Percentiles rank a stretch among this genome's conserved stretches.
These are phyloP conservation scores for Sparidentex hasta DNA, from an alignment of 2,797 vertebrate genomes.

Conservation along the genomic window DNA sequence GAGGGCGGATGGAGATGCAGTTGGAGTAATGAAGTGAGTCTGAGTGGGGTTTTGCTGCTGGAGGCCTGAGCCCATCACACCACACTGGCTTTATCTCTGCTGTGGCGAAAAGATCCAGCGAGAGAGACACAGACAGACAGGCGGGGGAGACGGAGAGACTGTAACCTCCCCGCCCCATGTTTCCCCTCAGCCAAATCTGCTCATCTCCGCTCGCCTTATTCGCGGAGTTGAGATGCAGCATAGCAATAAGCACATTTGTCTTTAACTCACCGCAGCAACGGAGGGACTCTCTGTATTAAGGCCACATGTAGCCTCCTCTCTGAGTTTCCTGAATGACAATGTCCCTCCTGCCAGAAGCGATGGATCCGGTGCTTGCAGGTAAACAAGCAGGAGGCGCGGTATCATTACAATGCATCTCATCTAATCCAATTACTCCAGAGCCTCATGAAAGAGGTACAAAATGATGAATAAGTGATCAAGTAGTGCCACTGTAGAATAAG, in stretches of 20 bases:
- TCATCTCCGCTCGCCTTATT: constrained; percentile 38
- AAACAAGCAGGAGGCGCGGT: constrained; percentile 32
- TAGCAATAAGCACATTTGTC: constrained; percentile 31
- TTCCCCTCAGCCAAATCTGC: constrained; percentile 44
- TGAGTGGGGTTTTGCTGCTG: constrained; percentile 72
- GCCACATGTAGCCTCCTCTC: background rate
- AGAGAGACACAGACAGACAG: constrained; percentile 9
- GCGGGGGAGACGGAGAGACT: constrained; percentile 27
- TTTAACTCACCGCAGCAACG: constrained; percentile 23
- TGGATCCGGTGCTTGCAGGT: constrained; percentile 27
- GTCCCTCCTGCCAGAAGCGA: constrained; percentile 16
- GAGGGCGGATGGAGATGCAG: constrained; percentile 69
- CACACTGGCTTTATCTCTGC: constrained; percentile 58
- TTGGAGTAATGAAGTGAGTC: constrained; percentile 77
- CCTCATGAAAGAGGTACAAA: constrained; percentile 46
- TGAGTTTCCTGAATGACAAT: constrained; percentile 44
- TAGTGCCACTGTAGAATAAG: constrained; percentile 20
- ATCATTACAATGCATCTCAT: constrained; percentile 56
- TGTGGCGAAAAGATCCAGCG: constrained; percentile 30
- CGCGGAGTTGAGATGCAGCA: constrained; percentile 31
- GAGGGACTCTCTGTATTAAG: constrained; percentile 5
- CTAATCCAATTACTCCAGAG: constrained; percentile 48
- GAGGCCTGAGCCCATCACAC: constrained; percentile 68
- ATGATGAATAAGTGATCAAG: constrained; percentile 60
- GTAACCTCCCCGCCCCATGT: constrained; percentile 53